Base-by-base conservation (phyloP, 2,888 invertebrate species). In the Erynnis tages region DNA sequence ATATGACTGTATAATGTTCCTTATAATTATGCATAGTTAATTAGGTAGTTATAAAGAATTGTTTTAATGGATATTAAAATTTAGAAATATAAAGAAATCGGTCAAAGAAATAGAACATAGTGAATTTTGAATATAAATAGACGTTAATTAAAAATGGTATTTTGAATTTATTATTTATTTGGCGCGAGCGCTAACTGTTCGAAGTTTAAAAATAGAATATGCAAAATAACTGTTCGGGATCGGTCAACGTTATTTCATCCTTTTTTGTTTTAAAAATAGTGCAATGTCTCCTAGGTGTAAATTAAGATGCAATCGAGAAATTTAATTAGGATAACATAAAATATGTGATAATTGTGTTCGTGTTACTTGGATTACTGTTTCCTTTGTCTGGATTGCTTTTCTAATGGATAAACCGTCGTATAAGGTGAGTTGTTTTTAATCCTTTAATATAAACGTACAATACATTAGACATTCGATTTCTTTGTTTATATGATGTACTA, bases 351-450 rank as follows among this genome's bases (percentile, higher is more conserved):
- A 38, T 27, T 46, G 49, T 57, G 53, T 53, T 46, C 50, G 45
- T 55, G 25, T 55, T 52, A 43, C 34, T 43, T 70, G 65, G 67
- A 65, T 64, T 64, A 65, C 58, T 55, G 54, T 56, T 14, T 11
- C 69, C 71, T 75, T 73, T 76, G 72, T 75, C 67, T 69, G 79
- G 81, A 79, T 80, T 80, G 41, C 54, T 47, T 58, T 63, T 65
- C 60, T 59, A 66, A 72, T 89, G 88, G 88, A 88, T 62, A 88
- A 86, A 67, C 87, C 87, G 25, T 73, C 86, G 14, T 86, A 73
- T 65, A 86, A 87, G 84, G 88, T 87, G 71, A 62, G 62, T 43
- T 23, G 3, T 6, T 10, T 1, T 23, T 3, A 16, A 23, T 6
- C 7, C 1, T 1, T 2, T 8, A 13, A 5, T 23, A 23, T 8